Evolutionary conservation across 2,113 vertebrate species (phyloP).

Genomic region (Xenopus borealis): DNA sequence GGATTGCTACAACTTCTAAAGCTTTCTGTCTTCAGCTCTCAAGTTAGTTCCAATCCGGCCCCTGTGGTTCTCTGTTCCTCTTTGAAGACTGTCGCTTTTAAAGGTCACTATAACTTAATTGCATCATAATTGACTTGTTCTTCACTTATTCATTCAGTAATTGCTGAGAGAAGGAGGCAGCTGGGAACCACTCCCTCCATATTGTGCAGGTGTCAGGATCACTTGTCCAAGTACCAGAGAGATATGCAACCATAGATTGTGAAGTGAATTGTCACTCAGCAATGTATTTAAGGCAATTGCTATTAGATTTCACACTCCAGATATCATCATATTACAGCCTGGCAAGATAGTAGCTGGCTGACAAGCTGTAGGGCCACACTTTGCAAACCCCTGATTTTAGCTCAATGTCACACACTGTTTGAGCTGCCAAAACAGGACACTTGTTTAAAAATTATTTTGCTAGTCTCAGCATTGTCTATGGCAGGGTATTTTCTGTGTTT

Average conservation of each 20-base stretch:
- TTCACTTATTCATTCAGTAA: constrained; percentile 28
- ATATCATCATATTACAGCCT: too few relatives aligned
- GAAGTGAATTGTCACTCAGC: too few relatives aligned
- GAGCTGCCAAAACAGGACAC: too few relatives aligned
- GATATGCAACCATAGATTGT: constrained; percentile 17
- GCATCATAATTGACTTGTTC: constrained; percentile 33
- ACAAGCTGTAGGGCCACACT: too few relatives aligned
- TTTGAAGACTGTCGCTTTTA: constrained; percentile 38
- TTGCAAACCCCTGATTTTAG: too few relatives aligned
- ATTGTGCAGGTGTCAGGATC: constrained; percentile 20
- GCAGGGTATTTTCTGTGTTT: too few relatives aligned
- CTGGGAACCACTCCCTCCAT: not conserved
- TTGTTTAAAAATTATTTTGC: too few relatives aligned
- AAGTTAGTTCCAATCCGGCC: constrained; percentile 29
- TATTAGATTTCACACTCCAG: too few relatives aligned
- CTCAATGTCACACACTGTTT: too few relatives aligned
- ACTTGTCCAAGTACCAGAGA: constrained; percentile 11
- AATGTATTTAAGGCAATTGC: too few relatives aligned
- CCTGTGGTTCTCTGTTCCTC: constrained; percentile 36
- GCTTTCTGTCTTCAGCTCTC: not conserved
- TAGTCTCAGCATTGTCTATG: too few relatives aligned
- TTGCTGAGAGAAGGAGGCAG: constrained; percentile 19
- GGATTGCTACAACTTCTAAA: constrained; percentile 4
- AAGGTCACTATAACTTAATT: constrained; percentile 41
- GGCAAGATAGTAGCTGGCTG: too few relatives aligned